A percentile compares a stretch with the other conserved stretches of the same genome.
Evolutionary conservation across 2,797 vertebrate species (phyloP).

Genomic region (Thripadectes ignobilis): DNA sequence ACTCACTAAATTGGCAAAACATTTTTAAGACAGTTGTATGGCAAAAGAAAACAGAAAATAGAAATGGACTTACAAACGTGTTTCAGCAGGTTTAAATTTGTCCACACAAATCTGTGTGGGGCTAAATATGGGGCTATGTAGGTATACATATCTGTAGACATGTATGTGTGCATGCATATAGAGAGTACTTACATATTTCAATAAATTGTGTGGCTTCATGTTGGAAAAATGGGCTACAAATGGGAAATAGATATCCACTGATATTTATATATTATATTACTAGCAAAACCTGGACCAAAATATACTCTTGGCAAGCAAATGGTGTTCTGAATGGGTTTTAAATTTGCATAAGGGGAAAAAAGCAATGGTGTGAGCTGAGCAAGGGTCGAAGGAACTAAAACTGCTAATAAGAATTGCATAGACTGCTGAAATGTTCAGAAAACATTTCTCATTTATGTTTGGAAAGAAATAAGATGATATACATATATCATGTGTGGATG

Average conservation of each 20-base stretch:
- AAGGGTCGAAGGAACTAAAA: not conserved
- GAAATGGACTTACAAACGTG: not conserved
- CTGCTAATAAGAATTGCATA: not conserved
- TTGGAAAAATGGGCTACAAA: not conserved
- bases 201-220: not conserved
- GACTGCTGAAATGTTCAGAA: not conserved
- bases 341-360: not conserved
- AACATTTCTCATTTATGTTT: not conserved
- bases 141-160: not conserved
- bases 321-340: not conserved
- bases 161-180: not conserved
- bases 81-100: not conserved
- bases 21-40: not conserved
- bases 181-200: not conserved
- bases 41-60: not conserved
- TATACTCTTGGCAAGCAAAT: not conserved
- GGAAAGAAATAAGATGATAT: not conserved
- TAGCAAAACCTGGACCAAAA: not conserved
- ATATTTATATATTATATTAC: not conserved
- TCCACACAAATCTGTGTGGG: not conserved
- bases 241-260: not conserved
- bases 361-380: not conserved
- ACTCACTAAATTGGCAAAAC: not conserved
- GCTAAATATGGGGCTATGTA: not conserved
- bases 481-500: not conserved